Evolutionary conservation across 2,888 invertebrate genomes (phyloP), one percentile per base, ranked within the genome.

Genomic region (Flabesymbios commensalis): DNA sequence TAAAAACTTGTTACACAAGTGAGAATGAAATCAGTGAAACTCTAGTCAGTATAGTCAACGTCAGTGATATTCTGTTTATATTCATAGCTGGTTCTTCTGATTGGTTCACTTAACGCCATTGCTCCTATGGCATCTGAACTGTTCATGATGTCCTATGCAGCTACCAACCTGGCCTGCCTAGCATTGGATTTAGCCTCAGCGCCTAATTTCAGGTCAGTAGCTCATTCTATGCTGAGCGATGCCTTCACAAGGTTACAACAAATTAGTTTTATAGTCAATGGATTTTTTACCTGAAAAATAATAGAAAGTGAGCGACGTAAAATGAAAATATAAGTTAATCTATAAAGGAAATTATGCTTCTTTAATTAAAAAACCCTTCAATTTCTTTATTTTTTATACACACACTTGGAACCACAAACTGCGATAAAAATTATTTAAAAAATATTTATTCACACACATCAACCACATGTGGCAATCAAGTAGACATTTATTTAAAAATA

Each of bases 81-180:
- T 36, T 36, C n/a, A 54, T 75, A 86, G 85, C 78, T 91, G 29
- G 94, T 96, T 72, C 86, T 98, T 64, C 85, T 95, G 70, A 91
- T 94, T 51, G 97, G 94, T 47, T 94, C 96, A 0, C 86, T 99
- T 68, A 99, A 99, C 81, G 88, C 90, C 14, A 99, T 99, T 70
- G 99, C 99, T 4, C 93, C 93, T 78, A 88, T 96, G 43, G 96
- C 97, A 77, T 96, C 98, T 0, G 96, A 99, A 43, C 88, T 99
- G 57, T 99, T 99, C 84, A 88, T 99, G 77, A 87, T 98, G 10
- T 94, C 96, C 57, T 99, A 99, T 83, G 89, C 96, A 78, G 93
- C 97, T 0, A 93, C 94, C 33, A 99, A 99, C 84, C 85, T 99
- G 61, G 95, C 98, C 0, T 98, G 98, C 77, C 86, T 99, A 58